phyloP scores from a whole-genome alignment of 2,797 vertebrate species.

The Chiloscyllium punctatum region DNA sequence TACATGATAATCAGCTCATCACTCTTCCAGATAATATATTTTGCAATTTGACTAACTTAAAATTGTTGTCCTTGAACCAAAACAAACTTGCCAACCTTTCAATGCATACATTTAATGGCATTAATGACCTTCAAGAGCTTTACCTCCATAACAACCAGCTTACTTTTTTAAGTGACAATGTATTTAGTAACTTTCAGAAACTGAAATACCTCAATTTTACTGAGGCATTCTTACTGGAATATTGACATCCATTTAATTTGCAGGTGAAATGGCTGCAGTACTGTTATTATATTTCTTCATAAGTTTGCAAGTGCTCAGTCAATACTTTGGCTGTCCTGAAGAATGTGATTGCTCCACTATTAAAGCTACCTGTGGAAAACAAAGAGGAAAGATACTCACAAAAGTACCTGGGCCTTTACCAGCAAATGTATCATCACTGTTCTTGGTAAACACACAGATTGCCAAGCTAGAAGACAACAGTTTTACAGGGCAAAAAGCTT shows the following conservation, averaged over 20 bases:
- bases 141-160: slow-evolving; percentile 79
- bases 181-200: slow-evolving; percentile 63
- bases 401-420: slow-evolving; percentile 51
- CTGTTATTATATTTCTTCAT: background rate
- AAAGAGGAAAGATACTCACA: slow-evolving; percentile 41
- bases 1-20: slow-evolving; percentile 79
- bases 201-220: slow-evolving; percentile 56
- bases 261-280: background rate
- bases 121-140: slow-evolving; percentile 68
- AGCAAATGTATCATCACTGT: slow-evolving; percentile 54
- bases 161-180: slow-evolving; percentile 57
- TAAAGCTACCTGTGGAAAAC: slow-evolving; percentile 46
- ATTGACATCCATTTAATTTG: background rate
- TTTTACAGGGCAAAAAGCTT: slow-evolving; percentile 54
- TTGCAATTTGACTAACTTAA: slow-evolving; percentile 68
- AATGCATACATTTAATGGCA: slow-evolving; percentile 63
- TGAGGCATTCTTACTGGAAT: background rate
- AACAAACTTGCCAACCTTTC: slow-evolving; percentile 71
- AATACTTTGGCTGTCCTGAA: slow-evolving; percentile 46
- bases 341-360: slow-evolving; percentile 49
- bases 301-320: background rate
- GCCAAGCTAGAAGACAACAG: slow-evolving; percentile 53
- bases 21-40: slow-evolving; percentile 65
- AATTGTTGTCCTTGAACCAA: slow-evolving; percentile 74
- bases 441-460: slow-evolving; percentile 50